Conservation (phyloP, 2,113 vertebrate species). For the Loxodonta africana region DNA sequence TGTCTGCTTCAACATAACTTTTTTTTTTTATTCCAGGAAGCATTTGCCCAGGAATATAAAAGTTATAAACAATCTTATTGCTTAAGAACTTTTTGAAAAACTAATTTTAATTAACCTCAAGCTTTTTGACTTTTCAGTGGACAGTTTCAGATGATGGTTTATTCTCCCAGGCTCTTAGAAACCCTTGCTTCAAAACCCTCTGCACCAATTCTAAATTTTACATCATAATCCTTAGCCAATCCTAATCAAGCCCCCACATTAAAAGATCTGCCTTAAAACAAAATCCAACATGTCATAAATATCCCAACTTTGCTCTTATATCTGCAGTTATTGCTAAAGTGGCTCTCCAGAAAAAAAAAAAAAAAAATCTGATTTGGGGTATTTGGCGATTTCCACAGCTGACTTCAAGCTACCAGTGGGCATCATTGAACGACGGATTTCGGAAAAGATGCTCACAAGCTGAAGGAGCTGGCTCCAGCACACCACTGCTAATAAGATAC, state of each 20-base stretch:
- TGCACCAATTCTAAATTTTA: not conserved
- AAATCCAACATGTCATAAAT: constrained; percentile 18
- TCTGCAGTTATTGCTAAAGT: not conserved
- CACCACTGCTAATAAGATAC: too few relatives aligned
- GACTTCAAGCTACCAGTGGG: not conserved
- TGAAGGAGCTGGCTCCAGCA: not conserved
- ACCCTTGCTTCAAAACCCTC: not conserved
- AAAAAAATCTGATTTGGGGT: not conserved
- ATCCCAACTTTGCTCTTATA: not conserved
- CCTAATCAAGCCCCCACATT: not conserved
- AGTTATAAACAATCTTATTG: not conserved
- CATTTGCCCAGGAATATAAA: constrained; percentile 29
- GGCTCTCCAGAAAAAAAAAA: not conserved
- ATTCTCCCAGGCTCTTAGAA: not conserved
- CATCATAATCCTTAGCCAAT: not conserved
- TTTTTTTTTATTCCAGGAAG: constrained; percentile 13
- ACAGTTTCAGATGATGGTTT: not conserved
- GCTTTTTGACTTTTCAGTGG: not conserved
- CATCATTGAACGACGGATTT: not conserved
- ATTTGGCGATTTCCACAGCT: not conserved
- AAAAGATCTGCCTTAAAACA: constrained; percentile 12
- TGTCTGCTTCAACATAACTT: not conserved
- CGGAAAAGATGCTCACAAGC: not conserved
- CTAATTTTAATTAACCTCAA: constrained; percentile 45
- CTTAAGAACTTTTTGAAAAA: constrained; percentile 21